Evolutionary conservation across 2,888 invertebrate species (phyloP), one percentile per base, ranked within the genome.

Genomic region (Agrenia bidenticulata): DNA sequence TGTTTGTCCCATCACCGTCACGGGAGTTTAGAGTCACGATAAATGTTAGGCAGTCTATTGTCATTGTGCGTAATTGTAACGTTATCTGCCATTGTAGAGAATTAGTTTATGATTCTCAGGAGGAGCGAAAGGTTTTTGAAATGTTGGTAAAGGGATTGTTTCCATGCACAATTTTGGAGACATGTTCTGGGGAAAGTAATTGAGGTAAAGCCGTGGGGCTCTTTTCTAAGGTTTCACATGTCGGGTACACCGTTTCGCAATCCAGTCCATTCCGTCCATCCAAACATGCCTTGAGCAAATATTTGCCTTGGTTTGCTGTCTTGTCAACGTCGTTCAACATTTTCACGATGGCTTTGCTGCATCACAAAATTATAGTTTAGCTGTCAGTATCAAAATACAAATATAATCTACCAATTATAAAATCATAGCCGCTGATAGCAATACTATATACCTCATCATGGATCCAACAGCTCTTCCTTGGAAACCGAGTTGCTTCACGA

Each of bases 401-500:
- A n/a, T n/a, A n/a, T n/a, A n/a, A n/a, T n/a, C n/a, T n/a, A n/a
- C n/a, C n/a, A n/a, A n/a, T n/a, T n/a, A n/a, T n/a, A n/a, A n/a
- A n/a, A n/a, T n/a, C n/a, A n/a, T n/a, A n/a, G n/a, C n/a, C 15
- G 19, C 45, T 45, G 19, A 5, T 4, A n/a, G 19, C 4, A 45
- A 45, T 45, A 39, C 9, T 21, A 7, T 17, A 63, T 62, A 70
- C 70, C 67, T 70, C 62, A 70, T 37, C 21, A 67, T 66, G 2
- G 70, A 66, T 41, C 67, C 67, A 24, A 68, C 66, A 17, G 64
- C 63, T 42, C 70, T 61, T 21, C 70, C 70, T 49, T 63, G 63
- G 41, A 59, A 55, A 1, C 70, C 70, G 54, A 70, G 61, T 42
- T 68, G 66, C 54, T 70, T 59, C 41, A 69, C 66, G 42, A 73